phyloP scores from a whole-genome alignment of 2,797 vertebrate species.

The Eremophila alpestris region DNA sequence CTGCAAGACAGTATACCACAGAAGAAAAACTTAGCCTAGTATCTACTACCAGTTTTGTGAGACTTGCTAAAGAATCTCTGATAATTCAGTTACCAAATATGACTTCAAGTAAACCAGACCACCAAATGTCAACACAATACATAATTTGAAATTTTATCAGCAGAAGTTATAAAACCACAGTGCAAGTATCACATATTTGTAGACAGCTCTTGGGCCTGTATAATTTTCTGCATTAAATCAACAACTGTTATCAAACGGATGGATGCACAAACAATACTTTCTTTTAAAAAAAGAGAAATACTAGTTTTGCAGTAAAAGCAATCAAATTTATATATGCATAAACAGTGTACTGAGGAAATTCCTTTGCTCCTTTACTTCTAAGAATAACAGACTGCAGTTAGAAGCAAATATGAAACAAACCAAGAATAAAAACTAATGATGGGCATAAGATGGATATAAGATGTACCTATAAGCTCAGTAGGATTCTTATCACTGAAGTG shows the following conservation, averaged over 20 bases:
- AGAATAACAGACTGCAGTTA: background rate
- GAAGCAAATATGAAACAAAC: background rate
- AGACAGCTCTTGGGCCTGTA: background rate
- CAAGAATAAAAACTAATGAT: background rate
- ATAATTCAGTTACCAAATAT: background rate
- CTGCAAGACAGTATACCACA: background rate
- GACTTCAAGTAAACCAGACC: background rate
- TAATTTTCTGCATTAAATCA: background rate
- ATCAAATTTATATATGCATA: background rate
- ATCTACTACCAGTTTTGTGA: background rate
- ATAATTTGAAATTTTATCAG: background rate
- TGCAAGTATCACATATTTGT: background rate
- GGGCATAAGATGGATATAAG: background rate
- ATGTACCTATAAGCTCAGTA: slow-evolving; percentile 91
- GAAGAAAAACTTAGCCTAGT: background rate
- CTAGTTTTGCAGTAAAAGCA: background rate
- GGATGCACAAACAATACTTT: background rate
- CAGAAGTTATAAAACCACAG: background rate
- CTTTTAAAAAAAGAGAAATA: background rate
- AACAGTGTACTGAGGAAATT: background rate
- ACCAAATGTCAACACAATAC: background rate
- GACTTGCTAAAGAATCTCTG: background rate
- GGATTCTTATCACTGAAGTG: slow-evolving; percentile 92
- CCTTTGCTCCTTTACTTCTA: background rate
- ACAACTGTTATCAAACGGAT: background rate